phyloP scores from a whole-genome alignment of 2,797 vertebrate species.

The Thunnus albacares region DNA sequence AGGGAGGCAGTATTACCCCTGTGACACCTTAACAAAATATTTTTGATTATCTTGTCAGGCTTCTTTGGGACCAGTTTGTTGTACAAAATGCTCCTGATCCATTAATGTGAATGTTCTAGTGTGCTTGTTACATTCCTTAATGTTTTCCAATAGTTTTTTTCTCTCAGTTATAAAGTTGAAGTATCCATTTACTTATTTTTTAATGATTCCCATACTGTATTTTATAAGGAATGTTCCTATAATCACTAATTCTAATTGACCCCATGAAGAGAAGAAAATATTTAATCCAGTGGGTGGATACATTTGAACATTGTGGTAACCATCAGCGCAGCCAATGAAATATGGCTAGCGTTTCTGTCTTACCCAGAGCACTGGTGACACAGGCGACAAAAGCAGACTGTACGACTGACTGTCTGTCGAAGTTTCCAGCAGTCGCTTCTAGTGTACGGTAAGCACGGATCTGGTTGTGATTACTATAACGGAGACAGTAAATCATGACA shows the following conservation, averaged over 20 bases:
- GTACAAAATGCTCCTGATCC: slow-evolving; percentile 23
- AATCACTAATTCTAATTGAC: slow-evolving; percentile 43
- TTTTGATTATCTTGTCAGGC: slow-evolving; percentile 25
- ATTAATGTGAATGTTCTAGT: slow-evolving; percentile 45
- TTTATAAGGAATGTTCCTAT: slow-evolving; percentile 50
- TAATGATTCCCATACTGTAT: slow-evolving; percentile 36
- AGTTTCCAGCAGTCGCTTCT: slow-evolving; percentile 75
- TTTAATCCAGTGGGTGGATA: slow-evolving; percentile 45
- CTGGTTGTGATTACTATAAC: slow-evolving; percentile 88
- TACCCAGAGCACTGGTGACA: slow-evolving; percentile 58
- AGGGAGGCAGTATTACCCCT: slow-evolving; percentile 34
- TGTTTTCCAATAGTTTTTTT: slow-evolving; percentile 46
- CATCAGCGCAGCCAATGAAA: slow-evolving; percentile 53
- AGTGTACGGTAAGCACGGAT: slow-evolving; percentile 72
- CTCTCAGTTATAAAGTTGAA: slow-evolving; percentile 31
- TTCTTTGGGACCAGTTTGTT: slow-evolving; percentile 22
- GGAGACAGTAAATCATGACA: slow-evolving; percentile 88
- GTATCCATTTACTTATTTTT: slow-evolving; percentile 53
- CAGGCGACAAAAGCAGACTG: slow-evolving; percentile 70
- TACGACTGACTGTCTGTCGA: slow-evolving; percentile 79
- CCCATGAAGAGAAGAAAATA: slow-evolving; percentile 58
- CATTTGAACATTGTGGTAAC: slow-evolving; percentile 52
- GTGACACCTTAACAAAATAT: slow-evolving; percentile 12
- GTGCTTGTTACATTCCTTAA: slow-evolving; percentile 33
- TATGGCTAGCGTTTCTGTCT: slow-evolving; percentile 34